phyloP scores from a whole-genome alignment of 2,888 invertebrate species.

The Megaustenia siamemsis region DNA sequence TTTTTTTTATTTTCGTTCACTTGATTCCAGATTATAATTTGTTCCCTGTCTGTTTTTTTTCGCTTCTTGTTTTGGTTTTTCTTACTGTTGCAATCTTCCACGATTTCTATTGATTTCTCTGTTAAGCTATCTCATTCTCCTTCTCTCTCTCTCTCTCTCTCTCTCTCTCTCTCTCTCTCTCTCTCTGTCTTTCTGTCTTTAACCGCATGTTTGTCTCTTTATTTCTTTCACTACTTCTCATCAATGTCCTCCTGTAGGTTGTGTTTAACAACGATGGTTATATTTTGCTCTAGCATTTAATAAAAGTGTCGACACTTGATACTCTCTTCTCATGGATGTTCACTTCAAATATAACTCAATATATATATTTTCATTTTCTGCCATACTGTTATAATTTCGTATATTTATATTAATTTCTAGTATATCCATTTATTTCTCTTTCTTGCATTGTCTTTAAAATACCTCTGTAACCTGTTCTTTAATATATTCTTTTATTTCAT shows the following conservation, averaged over 20 bases:
- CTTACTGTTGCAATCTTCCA: background rate
- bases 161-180: conserved; percentile 28
- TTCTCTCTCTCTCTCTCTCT: conserved; percentile 15
- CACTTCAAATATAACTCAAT: too few relatives aligned
- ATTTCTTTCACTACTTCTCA: background rate
- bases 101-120: background rate
- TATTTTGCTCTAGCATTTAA: too few relatives aligned
- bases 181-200: conserved; percentile 3
- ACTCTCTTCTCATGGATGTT: too few relatives aligned
- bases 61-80: background rate
- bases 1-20: background rate
- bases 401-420: too few relatives aligned
- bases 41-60: background rate
- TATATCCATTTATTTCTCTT: too few relatives aligned
- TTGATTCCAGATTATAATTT: background rate
- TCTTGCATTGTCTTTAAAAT: too few relatives aligned
- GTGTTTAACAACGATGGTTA: too few relatives aligned
- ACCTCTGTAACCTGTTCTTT: too few relatives aligned
- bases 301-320: too few relatives aligned
- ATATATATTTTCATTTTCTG: too few relatives aligned
- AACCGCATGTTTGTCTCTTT: background rate
- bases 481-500: too few relatives aligned
- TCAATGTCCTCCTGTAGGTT: background rate
- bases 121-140: background rate
- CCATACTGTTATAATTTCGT: too few relatives aligned